Evolutionary conservation across 2,797 vertebrate genomes (phyloP), one percentile per base, ranked within the genome.

Genomic region (Lepidocolaptes lacrymiger): DNA sequence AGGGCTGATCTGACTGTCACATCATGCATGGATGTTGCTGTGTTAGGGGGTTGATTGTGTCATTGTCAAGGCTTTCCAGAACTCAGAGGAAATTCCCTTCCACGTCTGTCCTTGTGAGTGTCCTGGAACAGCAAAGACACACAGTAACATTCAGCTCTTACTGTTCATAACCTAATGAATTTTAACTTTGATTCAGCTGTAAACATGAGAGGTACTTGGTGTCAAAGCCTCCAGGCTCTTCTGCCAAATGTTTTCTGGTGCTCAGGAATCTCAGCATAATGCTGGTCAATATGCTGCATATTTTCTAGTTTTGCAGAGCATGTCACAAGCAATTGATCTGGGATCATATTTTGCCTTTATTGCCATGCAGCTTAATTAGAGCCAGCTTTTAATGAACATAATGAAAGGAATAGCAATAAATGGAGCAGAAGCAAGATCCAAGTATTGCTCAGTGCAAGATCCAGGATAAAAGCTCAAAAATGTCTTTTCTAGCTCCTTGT

Each of bases 311-410:
- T 81, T 77, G 44, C 63, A 79, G 48, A 75, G 28, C 52, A n/a
- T 28, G 68, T 64, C 64, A 58, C 81, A 72, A 84, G 66, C 62
- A 77, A 88, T 72, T 94, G 66, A 83, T 85, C 63, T 74, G 44
- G 21, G 69, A 54, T 85, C 28, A 1, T 49, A 44, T 87, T 92
- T 83, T 4, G 8, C 64, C 28, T 95, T 93, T 85, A 90, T 58
- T 93, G 67, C 72, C 15, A 28, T 58, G 41, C 55, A 91, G 26
- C 52, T 95, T 85, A 81, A 85, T 79, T 81, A 73, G 27, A 95
- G 73, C 5, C 27, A 48, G 52, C 64, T 83, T 93, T 88, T 88
- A 93, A 93, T 93, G 75, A 83, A 75, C 61, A 51, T 88, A 89
- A 78, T 75, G 76, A 92, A 93, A 95, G 41, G 11, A 82, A 13